These are phyloP conservation scores for Gryllus longicercus DNA, from an alignment of 2,888 invertebrate species.

Conservation along the genomic window DNA sequence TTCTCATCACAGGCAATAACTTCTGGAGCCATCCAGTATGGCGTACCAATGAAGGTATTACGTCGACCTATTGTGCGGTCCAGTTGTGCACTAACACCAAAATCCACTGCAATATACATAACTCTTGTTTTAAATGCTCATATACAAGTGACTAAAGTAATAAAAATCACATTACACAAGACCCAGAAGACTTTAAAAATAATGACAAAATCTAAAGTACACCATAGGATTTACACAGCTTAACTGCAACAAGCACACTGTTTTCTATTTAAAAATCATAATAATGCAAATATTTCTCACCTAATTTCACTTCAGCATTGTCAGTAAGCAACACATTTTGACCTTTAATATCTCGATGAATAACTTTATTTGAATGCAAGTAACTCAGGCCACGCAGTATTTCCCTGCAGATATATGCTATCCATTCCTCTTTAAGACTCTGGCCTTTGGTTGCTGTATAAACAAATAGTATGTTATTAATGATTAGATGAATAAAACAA, in stretches of 20 bases:
- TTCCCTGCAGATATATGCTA: conserved; percentile 98
- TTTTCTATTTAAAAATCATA: too few relatives aligned
- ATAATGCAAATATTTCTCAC: conserved; percentile 50
- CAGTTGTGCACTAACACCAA: conserved; percentile 98
- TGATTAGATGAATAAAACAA: neutral
- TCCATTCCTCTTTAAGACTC: conserved; percentile 99
- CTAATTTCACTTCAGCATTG: conserved; percentile 98
- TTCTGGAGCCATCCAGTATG: conserved; percentile 99
- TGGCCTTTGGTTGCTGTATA: conserved; percentile 84
- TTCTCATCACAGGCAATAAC: conserved; percentile 99
- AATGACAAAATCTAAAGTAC: neutral
- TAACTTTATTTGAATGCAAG: conserved; percentile 97
- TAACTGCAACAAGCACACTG: too few relatives aligned
- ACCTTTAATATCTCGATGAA: conserved; percentile 98
- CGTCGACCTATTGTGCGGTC: conserved; percentile 98
- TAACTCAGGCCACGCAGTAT: conserved; percentile 92
- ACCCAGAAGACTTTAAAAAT: neutral
- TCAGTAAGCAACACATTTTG: conserved; percentile 99
- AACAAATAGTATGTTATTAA: too few relatives aligned
- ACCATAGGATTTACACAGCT: too few relatives aligned
- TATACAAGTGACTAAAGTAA: neutral
- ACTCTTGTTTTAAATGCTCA: neutral
- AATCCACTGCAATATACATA: conserved; percentile 71
- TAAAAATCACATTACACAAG: neutral
- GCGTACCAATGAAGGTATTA: conserved; percentile 98